Base-by-base conservation (phyloP, 2,113 vertebrate species). In the Etia nguti region DNA sequence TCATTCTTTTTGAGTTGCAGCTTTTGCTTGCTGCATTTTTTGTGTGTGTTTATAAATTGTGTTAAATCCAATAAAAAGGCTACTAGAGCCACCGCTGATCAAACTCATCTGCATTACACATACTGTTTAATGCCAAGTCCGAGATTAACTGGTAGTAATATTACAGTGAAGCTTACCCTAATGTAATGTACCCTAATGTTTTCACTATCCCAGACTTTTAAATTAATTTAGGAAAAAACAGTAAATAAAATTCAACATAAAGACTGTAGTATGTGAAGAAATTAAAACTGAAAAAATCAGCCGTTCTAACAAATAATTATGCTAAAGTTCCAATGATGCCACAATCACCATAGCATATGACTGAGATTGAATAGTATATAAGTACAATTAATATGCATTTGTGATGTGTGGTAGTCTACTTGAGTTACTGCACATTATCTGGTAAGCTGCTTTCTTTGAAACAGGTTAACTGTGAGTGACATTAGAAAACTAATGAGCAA, bases 221-320 rank as follows among this genome's bases (percentile, higher is more conserved):
- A 62, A 10, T 48, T 70, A 38, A 73, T n/a, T 77, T 56, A n/a
- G 52, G 31, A 85, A 75, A 82, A 29, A 68, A 90, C 59, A 92
- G 84, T 85, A 70, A 92, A 90, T 84, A 86, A 83, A 90, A 73
- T 89, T 54, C 88, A 92, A 88, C 20, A 68, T 75, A 36, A 13
- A 79, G 26, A 48, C 9, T 75, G 62, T 20, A 90, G 20, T 80
- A 60, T 46, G 5, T 82, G 38, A 81, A 85, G 36, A 36, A 80
- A 84, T 60, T 26, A 41, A 60, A 86, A 79, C 20, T 68, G 81
- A 77, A 75, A 60, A 13, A 56, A 48, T 11, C 68, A 73, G 13
- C 41, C 18, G 38, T 18, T 46, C 3, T 46, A 43, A 18, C 68
- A 48, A 75, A 48, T 48, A 75, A 48, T 48, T 75, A 75, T 75